Evolutionary conservation across 2,113 vertebrate genomes (phyloP).

Genomic region (Calidris pugnax): DNA sequence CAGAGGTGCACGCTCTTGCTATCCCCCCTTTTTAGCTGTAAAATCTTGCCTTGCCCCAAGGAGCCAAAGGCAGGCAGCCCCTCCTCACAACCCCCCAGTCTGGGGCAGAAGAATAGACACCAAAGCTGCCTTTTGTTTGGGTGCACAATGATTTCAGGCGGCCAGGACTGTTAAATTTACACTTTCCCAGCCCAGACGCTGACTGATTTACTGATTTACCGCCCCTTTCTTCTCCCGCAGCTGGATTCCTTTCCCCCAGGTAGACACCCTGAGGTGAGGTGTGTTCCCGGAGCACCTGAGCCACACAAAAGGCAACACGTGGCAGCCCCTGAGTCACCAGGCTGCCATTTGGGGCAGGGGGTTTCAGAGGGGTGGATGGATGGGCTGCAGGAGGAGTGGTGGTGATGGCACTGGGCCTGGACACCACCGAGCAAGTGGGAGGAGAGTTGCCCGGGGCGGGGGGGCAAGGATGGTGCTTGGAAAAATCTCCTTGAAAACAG

Average conservation of each 20-base stretch:
- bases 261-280: not conserved
- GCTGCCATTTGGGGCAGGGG: not conserved
- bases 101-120: not conserved
- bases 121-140: not conserved
- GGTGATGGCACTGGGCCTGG: accelerated
- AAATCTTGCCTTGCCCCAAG: not conserved
- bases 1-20: not conserved
- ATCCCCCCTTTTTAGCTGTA: not conserved
- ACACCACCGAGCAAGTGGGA: not conserved
- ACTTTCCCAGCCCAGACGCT: not conserved
- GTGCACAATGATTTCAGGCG: not conserved
- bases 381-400: not conserved
- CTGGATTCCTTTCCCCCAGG: conserved; percentile 14
- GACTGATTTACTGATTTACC: conserved; percentile 35
- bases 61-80: not conserved
- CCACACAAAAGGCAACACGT: conserved; percentile 24
- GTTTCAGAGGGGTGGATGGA: not conserved
- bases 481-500: not conserved
- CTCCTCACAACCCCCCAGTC: not conserved
- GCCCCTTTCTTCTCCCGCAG: not conserved
- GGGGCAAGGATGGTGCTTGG: not conserved
- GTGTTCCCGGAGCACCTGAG: not conserved
- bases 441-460: not conserved
- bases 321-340: not conserved
- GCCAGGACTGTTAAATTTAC: not conserved